Percentiles rank a stretch among this genome's conserved stretches.
Evolutionary conservation across 2,888 invertebrate genomes (phyloP).

Genomic region (Rhopalosiphum nymphaeae): DNA sequence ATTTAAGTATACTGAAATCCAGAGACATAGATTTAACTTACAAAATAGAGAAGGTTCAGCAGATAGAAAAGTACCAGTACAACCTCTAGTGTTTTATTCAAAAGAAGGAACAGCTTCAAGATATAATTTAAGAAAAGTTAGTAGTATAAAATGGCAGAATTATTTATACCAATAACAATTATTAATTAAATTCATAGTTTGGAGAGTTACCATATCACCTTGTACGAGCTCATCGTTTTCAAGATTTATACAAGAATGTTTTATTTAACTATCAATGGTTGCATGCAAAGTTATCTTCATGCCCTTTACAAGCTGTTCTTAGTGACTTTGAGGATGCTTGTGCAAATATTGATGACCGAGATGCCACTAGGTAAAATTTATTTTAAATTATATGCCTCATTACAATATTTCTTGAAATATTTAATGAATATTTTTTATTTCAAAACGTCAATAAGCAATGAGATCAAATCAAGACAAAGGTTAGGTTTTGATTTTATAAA

Average conservation of each 20-base stretch:
- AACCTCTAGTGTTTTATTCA: slow-evolving; percentile 90
- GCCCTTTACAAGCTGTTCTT: slow-evolving; percentile 93
- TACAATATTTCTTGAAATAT: not conserved
- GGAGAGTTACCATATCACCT: slow-evolving; percentile 96
- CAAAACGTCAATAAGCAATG: slow-evolving; percentile 31
- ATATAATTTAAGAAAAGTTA: slow-evolving; percentile 93
- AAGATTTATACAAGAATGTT: slow-evolving; percentile 90
- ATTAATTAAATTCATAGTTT: slow-evolving; percentile 75
- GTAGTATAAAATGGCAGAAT: not conserved
- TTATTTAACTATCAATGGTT: slow-evolving; percentile 98
- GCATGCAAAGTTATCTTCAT: slow-evolving; percentile 94
- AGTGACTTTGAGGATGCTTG: slow-evolving; percentile 97
- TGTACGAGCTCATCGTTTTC: slow-evolving; percentile 89
- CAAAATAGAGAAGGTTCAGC: slow-evolving; percentile 91
- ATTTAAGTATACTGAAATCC: slow-evolving; percentile 96
- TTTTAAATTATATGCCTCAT: not conserved
- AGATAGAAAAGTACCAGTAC: slow-evolving; percentile 94
- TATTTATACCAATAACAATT: not conserved
- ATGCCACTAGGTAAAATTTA: slow-evolving; percentile 78
- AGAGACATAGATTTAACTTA: slow-evolving; percentile 87
- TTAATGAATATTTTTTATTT: slow-evolving; percentile 43
- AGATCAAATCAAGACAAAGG: slow-evolving; percentile 58
- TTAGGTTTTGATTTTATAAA: slow-evolving; percentile 56
- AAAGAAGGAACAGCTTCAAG: slow-evolving; percentile 90
- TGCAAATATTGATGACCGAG: slow-evolving; percentile 83